phyloP scores from a whole-genome alignment of 92 coral and sea anemone species.

The Bergia puertoricense region DNA sequence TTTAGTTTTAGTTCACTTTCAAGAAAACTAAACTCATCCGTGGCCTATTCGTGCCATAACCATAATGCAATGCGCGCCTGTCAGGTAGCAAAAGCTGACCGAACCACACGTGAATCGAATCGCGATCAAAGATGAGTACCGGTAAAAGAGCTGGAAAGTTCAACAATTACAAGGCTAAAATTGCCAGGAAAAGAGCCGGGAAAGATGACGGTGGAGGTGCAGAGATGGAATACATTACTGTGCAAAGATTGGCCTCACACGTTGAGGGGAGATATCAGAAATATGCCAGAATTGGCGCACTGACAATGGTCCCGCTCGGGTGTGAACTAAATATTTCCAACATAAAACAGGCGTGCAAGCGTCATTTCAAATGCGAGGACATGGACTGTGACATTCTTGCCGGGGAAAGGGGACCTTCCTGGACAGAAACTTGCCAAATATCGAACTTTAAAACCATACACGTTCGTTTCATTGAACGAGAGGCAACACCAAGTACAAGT shows the following conservation, averaged over 20 bases:
- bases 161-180: slow-evolving; percentile 13
- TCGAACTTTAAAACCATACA: too few species aligned
- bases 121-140: slow-evolving; percentile 23
- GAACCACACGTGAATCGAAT: too few species aligned
- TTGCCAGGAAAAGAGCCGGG: slow-evolving; percentile 22
- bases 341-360: slow-evolving; percentile 43
- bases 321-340: slow-evolving; percentile 37
- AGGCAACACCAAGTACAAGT: too few species aligned
- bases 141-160: slow-evolving; percentile 24
- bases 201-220: slow-evolving; percentile 19
- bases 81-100: too few species aligned
- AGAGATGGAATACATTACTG: slow-evolving; percentile 43
- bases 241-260: slow-evolving; percentile 49
- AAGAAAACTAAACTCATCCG: not conserved
- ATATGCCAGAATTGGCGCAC: slow-evolving; percentile 43
- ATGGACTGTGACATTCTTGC: slow-evolving; percentile 49
- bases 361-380: slow-evolving; percentile 42
- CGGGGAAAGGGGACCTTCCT: slow-evolving; percentile 45
- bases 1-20: slow-evolving; percentile 2
- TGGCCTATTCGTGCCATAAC: not conserved
- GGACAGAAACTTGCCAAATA: too few species aligned
- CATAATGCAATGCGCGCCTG: not conserved
- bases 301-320: slow-evolving; percentile 50
- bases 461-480: too few species aligned
- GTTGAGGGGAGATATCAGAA: slow-evolving; percentile 53